phyloP scores from a whole-genome alignment of 2,113 vertebrate genomes.

The Calidris pygmaea region DNA sequence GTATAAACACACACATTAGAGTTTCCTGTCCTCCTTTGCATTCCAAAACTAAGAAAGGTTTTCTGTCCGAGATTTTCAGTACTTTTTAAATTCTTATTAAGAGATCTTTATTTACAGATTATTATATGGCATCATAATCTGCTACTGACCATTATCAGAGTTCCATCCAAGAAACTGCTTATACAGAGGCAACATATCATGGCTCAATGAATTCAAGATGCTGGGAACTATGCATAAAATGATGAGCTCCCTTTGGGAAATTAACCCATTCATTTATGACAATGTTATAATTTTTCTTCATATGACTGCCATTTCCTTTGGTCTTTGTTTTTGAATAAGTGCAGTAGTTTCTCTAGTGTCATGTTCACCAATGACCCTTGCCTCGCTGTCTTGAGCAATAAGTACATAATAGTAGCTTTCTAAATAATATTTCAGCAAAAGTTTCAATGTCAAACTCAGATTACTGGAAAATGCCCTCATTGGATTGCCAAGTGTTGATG shows the following conservation, averaged over 20 bases:
- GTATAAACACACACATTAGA: not conserved
- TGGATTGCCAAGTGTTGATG: not conserved
- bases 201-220: not conserved
- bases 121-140: not conserved
- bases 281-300: not conserved
- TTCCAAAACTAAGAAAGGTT: not conserved
- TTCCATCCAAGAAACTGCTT: not conserved
- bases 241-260: not conserved
- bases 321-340: not conserved
- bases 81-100: not conserved
- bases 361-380: not conserved
- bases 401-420: not conserved
- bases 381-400: not conserved
- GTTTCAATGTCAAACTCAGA: not conserved
- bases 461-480: not conserved
- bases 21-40: not conserved
- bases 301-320: not conserved
- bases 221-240: not conserved
- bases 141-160: not conserved
- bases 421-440: not conserved
- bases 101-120: not conserved
- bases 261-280: not conserved
- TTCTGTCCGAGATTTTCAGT: not conserved
- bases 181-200: not conserved
- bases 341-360: not conserved